phyloP scores from a whole-genome alignment of 1,140 invertebrate species.

The Drosophila nigromelanica region DNA sequence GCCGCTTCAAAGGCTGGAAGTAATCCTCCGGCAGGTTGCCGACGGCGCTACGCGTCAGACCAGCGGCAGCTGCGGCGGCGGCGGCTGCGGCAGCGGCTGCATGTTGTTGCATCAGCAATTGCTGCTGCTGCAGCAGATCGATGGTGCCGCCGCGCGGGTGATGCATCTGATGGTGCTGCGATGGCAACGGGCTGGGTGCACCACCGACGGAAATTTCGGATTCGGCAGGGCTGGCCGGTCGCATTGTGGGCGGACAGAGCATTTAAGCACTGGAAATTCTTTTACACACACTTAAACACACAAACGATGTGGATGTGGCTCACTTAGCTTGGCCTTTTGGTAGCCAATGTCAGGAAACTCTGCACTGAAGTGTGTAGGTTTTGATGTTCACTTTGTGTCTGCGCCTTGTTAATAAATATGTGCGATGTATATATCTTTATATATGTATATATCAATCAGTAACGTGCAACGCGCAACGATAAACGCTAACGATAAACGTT shows the following conservation, averaged over 20 bases:
- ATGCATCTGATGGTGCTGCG: slow-evolving; percentile 49
- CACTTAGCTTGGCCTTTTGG: background rate
- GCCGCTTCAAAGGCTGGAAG: slow-evolving; percentile 92
- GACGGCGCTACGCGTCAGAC: slow-evolving; percentile 67
- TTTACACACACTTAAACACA: slow-evolving; percentile 14
- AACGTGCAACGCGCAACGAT: slow-evolving; percentile 21
- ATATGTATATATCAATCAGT: slow-evolving; percentile 1
- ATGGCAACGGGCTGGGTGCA: slow-evolving; percentile 87
- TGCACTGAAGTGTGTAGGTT: background rate
- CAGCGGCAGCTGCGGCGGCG: slow-evolving; percentile 55
- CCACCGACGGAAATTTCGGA: slow-evolving; percentile 90
- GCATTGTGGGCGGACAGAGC: slow-evolving; percentile 83
- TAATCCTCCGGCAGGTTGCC: slow-evolving; percentile 89
- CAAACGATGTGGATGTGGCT: background rate
- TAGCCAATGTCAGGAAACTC: slow-evolving; percentile 15
- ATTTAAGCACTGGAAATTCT: slow-evolving; percentile 54
- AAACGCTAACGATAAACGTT: slow-evolving; percentile 26
- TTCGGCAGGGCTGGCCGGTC: slow-evolving; percentile 85
- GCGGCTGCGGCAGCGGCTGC: slow-evolving; percentile 75
- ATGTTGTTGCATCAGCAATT: slow-evolving; percentile 85
- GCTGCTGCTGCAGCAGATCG: slow-evolving; percentile 75
- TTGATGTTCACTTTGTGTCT: slow-evolving; percentile 30
- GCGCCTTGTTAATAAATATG: slow-evolving; percentile 36
- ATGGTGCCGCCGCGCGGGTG: slow-evolving; percentile 67
- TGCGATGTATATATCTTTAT: slow-evolving; percentile 8